Percentiles rank a stretch among this genome's conserved stretches.
Evolutionary conservation across 2,797 vertebrate species (phyloP).

Genomic region (Octomys mimax): DNA sequence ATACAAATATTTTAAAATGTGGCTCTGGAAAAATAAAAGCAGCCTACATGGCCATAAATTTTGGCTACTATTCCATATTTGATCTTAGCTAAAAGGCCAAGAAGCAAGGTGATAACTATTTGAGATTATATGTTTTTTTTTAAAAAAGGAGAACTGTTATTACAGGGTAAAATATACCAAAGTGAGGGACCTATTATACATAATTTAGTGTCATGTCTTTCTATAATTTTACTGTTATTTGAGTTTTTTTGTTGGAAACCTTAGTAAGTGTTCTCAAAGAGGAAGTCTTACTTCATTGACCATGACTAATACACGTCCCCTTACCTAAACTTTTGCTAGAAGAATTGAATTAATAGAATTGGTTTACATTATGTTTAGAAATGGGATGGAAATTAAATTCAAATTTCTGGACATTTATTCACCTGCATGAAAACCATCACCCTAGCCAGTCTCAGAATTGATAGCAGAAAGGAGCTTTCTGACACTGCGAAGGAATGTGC

Average conservation of each 20-base stretch:
- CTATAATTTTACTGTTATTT: neutral
- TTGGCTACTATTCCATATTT: neutral
- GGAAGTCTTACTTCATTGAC: neutral
- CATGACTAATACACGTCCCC: neutral
- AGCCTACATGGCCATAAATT: neutral
- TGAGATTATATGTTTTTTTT: neutral
- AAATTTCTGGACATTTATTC: neutral
- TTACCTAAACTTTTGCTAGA: neutral
- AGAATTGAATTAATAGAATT: neutral
- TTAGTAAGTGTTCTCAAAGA: neutral
- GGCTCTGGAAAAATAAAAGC: neutral
- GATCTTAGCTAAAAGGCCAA: too few species aligned
- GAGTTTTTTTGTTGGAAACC: neutral
- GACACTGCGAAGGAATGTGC: fast-evolving
- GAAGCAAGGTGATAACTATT: neutral
- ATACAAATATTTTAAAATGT: conserved; percentile 6
- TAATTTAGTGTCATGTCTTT: neutral
- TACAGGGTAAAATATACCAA: neutral
- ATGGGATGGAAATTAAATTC: neutral
- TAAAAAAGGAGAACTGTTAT: neutral
- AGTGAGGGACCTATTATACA: neutral
- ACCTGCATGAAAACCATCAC: neutral
- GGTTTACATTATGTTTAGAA: neutral
- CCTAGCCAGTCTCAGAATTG: neutral
- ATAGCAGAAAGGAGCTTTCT: neutral